phyloP scores from a whole-genome alignment of 2,797 vertebrate species.

The Aselliscus stoliczkanus region DNA sequence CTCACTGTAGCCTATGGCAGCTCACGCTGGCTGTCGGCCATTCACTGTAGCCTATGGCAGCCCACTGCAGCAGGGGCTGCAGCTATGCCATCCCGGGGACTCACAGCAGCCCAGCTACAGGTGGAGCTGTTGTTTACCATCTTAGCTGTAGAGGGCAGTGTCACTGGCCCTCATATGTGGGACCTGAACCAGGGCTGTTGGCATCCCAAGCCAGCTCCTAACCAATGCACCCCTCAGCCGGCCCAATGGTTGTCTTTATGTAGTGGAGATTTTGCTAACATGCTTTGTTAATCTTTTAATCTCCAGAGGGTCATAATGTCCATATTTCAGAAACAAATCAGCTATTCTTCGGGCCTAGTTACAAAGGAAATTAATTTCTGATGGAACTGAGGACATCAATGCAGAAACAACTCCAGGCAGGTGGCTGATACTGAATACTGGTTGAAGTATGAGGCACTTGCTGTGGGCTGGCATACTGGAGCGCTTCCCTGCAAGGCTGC shows the following conservation, averaged over 20 bases:
- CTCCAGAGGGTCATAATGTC: neutral
- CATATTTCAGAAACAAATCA: conserved; percentile 38
- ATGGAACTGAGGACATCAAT: conserved; percentile 16
- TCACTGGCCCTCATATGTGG: no score
- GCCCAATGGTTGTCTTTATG: conserved; percentile 30
- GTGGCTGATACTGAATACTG: conserved; percentile 35
- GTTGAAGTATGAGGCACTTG: conserved; percentile 22
- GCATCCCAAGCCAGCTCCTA: no score
- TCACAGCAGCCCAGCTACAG: no score
- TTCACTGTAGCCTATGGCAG: no score
- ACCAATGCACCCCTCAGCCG: no score
- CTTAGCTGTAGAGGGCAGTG: no score
- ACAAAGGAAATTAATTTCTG: conserved; percentile 49
- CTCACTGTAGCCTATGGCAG: no score
- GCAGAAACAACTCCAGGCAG: conserved; percentile 13
- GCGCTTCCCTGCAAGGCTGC: neutral
- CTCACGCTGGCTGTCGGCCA: no score
- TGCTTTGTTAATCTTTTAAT: conserved; percentile 39
- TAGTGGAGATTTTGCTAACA: conserved; percentile 28
- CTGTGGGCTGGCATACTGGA: conserved; percentile 29
- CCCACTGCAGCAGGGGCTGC: no score
- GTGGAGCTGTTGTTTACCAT: no score
- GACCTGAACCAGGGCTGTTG: no score
- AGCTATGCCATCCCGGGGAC: no score
- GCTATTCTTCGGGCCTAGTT: conserved; percentile 10